Base-by-base conservation (phyloP, 2,888 invertebrate genomes). In the Ellobium chinense region DNA sequence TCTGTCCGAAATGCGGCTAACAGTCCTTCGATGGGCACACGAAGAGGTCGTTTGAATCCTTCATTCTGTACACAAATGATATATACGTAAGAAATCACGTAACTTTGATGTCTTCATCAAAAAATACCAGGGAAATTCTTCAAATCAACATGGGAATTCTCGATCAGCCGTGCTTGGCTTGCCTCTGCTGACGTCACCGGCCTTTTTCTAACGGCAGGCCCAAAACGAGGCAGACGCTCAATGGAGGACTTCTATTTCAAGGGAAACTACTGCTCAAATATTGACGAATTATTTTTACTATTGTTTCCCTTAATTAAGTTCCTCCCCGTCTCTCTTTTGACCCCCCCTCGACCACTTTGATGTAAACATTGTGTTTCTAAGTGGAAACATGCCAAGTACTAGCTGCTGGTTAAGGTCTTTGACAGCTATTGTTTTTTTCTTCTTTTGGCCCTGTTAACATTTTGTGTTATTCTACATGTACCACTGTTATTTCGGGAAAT, bases 81-180 rank as follows among this genome's bases (percentile, higher is more conserved):
- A 18, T 27, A 27, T 24, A 27, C 14, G 37, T 31, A 12, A 2
- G 34, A 37, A 58, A 36, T 27, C 9, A 56, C n/a, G n/a, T 1
- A 2, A 34, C 14, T 7, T 24, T 21, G 65, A 46, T 27, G 76
- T 34, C 54, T 65, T 18, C 31, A 66, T 18, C 12, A 46, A 68
- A 78, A 78, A 78, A 70, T 72, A 34, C 31, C 62, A 63, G 78
- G 78, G 70, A 78, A 70, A 58, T 78, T 70, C 78, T 76, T 54
- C 68, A 58, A 62, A 66, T 70, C 70, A 70, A 70, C 70, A 70
- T 62, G 78, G 78, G 70, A 34, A 70, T 31, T 62, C 70, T 62
- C 70, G 70, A 9, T 78, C 70, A 37, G 63, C 62, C 27, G 63
- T 46, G 70, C 70, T 63, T 34, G 70, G 46, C 34, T 63, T 54